Base-by-base conservation (phyloP, 2,113 vertebrate species). In the Gorsachius goisagi region DNA sequence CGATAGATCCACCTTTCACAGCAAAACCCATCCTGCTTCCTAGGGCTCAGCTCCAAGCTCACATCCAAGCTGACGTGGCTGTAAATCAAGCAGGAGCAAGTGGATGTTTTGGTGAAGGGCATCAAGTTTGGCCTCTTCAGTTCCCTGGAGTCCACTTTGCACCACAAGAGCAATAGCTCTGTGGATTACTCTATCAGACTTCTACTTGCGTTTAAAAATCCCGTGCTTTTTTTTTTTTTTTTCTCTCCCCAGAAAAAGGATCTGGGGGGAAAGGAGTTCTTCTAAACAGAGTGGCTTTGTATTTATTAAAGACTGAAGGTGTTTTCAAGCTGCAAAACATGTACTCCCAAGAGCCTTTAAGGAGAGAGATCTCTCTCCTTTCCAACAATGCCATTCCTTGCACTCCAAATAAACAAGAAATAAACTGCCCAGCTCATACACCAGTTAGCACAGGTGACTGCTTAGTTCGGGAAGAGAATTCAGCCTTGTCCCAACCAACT, bases 51-150 rank as follows among this genome's bases (percentile, higher is more conserved):
- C 53, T 63, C 47, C 47, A 22, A 39, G 27, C 41, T 69, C 59
- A 2, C 0, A 0, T 41, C 49, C 60, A 47, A 28, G 13, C 22
- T 30, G 0, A 20, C 3, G 6, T 12, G 71, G 19, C 8, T 11
- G 8, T 13, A 60, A 63, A 80, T 1, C 0, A 3, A 47, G 45
- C 60, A 64, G 33, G 5, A 77, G 9, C 55, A 66, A 50, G 66
- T n/a, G 47, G 47, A 37, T 73, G 10, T 47, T 82, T 37, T 22
- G 14, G n/a, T 37, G 27, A 23, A 76, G 20, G 35, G 39, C 35
- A 11, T 11, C 76, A 41, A 23, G 41, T 3, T 2, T 3, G 27
- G 23, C 30, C 50, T 82, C 66, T 63, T 24, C 69, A 18, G 2
- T 4, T 45, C 45, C 50, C 26, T 37, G 69, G 39, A 32, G 24